Evolutionary conservation across 2,888 invertebrate genomes (phyloP).

Genomic region (Hyposoter dolosus): DNA sequence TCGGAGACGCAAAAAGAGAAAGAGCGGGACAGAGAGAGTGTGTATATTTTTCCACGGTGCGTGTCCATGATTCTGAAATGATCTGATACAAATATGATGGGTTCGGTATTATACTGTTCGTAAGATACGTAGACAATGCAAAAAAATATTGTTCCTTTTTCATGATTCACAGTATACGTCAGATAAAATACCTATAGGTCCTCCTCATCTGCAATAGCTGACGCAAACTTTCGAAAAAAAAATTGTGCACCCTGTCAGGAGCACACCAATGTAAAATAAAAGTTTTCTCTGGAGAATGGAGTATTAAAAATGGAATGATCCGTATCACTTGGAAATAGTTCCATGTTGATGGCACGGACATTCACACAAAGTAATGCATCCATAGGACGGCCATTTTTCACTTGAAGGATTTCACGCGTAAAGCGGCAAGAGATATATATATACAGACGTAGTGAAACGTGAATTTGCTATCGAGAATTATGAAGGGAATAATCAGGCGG

Average conservation of each 20-base stretch:
- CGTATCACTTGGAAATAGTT: background rate
- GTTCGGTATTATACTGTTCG: background rate
- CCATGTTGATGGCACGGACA: background rate
- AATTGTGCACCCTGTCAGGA: background rate
- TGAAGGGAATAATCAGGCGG: conserved; percentile 53
- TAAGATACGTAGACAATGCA: background rate
- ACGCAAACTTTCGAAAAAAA: background rate
- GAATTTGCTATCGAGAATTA: conserved; percentile 39
- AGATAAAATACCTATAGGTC: background rate
- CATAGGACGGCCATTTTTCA: conserved; percentile 10
- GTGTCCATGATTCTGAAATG: conserved; percentile 13
- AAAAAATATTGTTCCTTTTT: background rate
- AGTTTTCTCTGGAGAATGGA: background rate
- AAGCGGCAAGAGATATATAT: background rate
- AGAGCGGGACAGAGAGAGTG: background rate
- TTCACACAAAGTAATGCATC: conserved; percentile 19
- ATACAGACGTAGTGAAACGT: background rate
- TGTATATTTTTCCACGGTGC: background rate
- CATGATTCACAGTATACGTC: background rate
- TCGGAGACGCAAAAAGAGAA: background rate
- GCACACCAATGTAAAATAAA: background rate
- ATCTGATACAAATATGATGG: conserved; percentile 19
- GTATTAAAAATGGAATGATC: conserved; percentile 11
- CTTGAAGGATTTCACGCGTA: background rate
- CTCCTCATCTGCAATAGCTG: background rate